These are phyloP conservation scores for Candidula unifasciata DNA, from an alignment of 2,888 invertebrate species.

Conservation along the genomic window DNA sequence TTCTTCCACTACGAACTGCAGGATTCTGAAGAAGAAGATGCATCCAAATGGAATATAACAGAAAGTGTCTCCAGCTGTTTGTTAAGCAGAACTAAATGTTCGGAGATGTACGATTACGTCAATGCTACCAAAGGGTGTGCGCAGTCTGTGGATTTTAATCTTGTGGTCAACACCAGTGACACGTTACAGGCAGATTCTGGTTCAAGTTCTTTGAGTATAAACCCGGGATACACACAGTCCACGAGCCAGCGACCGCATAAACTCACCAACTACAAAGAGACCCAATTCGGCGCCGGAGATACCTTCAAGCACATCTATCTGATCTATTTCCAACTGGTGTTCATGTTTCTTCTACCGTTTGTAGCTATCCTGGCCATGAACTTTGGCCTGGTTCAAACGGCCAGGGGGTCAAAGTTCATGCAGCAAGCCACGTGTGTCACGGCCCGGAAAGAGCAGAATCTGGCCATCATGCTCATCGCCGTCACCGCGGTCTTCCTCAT, in stretches of 20 bases:
- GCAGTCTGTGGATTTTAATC: neutral
- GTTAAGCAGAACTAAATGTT: neutral
- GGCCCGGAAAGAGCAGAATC: conserved; percentile 87
- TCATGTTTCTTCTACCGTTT: conserved; percentile 76
- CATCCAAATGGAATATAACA: neutral
- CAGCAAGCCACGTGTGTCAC: conserved; percentile 64
- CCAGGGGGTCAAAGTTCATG: conserved; percentile 65
- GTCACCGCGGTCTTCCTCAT: conserved; percentile 96
- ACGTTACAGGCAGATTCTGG: neutral
- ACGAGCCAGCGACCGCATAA: neutral
- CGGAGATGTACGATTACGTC: neutral
- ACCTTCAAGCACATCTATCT: conserved; percentile 72
- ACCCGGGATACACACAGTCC: neutral
- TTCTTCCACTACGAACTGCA: conserved; percentile 78
- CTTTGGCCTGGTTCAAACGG: conserved; percentile 72
- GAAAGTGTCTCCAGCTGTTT: neutral
- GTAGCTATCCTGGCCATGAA: conserved; percentile 72
- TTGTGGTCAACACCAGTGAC: neutral
- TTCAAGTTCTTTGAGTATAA: neutral
- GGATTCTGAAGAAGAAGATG: conserved; percentile 48
- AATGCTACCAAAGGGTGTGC: neutral
- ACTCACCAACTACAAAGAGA: conserved; percentile 49
- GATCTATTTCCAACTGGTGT: conserved; percentile 72
- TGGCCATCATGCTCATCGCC: conserved; percentile 95
- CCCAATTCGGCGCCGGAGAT: conserved; percentile 68